Evolutionary conservation across 1,140 invertebrate species (phyloP), one percentile per base, ranked within the genome.

Genomic region (Drosophila tristis): DNA sequence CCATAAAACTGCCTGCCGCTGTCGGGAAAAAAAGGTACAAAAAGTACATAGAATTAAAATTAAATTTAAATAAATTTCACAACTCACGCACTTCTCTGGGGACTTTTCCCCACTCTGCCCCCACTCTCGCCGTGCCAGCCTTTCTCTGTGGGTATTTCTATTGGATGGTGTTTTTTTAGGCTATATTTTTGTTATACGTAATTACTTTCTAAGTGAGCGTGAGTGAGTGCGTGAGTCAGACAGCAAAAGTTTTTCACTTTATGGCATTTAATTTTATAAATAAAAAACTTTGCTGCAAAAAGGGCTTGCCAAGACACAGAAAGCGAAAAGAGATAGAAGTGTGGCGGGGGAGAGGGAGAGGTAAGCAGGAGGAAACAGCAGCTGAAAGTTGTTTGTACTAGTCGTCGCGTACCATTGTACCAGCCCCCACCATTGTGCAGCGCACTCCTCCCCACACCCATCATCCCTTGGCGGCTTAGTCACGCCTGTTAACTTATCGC

Each of bases 1-100:
- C 43, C 67, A 50, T 85, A 70, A 86, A 70, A 80, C 44, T 26
- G 51, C 16, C 23, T 43, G 25, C 3, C 9, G 2, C 35, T 39
- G 9, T 13, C 9, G 11, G 8, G 9, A 31, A 6, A 45, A 50
- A 49, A 20, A 57, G 43, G 26, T 35, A 49, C 43, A 54, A 74
- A 72, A 87, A 61, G 72, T 72, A 74, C 73, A 80, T 66, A 75
- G 82, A 82, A 79, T 82, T 76, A 74, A 86, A 87, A 86, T 86
- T 78, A 82, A 87, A 89, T 89, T 89, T 87, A 82, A 87, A 89
- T 89, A 89, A 87, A 82, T 87, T 89, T 76, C 71, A 76, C 78
- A 77, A 72, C 42, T 58, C 82, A 86, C 84, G 82, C 82, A 86
- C 74, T 66, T 44, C 49, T 73, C 43, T 44, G 60, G 77, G 75